These are phyloP conservation scores for Ectemnius lituratus DNA, from an alignment of 2,888 invertebrate species.

Conservation along the genomic window DNA sequence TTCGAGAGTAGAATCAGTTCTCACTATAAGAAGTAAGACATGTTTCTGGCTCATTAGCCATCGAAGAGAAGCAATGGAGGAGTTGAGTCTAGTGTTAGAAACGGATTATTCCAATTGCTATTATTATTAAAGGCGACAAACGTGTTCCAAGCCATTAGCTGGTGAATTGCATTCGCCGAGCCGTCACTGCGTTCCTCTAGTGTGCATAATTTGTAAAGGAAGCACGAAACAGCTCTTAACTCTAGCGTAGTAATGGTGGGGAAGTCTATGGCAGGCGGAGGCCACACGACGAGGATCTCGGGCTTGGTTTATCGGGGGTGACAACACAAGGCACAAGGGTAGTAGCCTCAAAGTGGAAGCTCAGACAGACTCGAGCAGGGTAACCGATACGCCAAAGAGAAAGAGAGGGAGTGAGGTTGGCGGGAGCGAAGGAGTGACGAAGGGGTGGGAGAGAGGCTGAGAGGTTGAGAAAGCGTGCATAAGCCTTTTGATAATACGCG, in stretches of 20 bases:
- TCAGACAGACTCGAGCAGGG: constrained; percentile 20
- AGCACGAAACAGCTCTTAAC: constrained; percentile 18
- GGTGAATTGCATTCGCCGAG: constrained; percentile 10
- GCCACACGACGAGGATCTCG: too few species aligned
- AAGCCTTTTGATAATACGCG: constrained; percentile 54
- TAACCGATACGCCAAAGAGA: constrained; percentile 7
- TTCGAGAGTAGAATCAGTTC: too few species aligned
- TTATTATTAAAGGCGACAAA: constrained; percentile 60
- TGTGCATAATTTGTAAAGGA: constrained; percentile 27
- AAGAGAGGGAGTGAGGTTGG: constrained; percentile 12
- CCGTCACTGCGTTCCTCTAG: neutral
- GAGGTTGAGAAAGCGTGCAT: constrained; percentile 35
- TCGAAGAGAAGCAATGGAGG: neutral
- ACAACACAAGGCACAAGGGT: constrained; percentile 3
- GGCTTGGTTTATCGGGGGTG: too few species aligned
- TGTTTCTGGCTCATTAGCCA: constrained; percentile 15
- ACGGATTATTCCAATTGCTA: constrained; percentile 56
- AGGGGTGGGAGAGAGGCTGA: constrained; percentile 44
- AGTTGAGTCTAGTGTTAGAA: neutral
- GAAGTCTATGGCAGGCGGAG: too few species aligned
- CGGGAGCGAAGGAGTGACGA: constrained; percentile 18
- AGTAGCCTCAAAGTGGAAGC: constrained; percentile 5
- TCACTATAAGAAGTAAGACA: neutral
- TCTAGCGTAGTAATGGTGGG: neutral
- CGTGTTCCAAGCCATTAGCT: constrained; percentile 56